Evolutionary conservation across 2,888 invertebrate species (phyloP).

Genomic region (Smittia sp.): DNA sequence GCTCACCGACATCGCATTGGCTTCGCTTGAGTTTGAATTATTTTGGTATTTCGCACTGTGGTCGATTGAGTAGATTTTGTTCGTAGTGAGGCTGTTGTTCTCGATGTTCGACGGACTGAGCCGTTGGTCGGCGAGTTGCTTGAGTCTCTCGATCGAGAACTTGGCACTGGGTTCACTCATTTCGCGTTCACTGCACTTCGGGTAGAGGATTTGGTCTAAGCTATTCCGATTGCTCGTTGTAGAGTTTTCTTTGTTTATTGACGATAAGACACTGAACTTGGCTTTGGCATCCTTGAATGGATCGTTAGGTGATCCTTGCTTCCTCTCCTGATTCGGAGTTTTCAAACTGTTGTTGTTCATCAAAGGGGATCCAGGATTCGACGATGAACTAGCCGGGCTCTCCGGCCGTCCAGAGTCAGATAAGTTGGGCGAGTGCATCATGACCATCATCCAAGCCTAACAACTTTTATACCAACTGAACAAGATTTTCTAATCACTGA

Average conservation of each 20-base stretch:
- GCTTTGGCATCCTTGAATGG: constrained; percentile 15
- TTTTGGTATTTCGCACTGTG: constrained; percentile 38
- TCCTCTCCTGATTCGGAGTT: constrained; percentile 26
- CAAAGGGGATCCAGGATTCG: constrained; percentile 51
- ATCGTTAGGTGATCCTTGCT: constrained; percentile 14
- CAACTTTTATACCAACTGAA: constrained; percentile 6
- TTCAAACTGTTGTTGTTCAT: constrained; percentile 31
- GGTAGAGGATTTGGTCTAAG: constrained; percentile 40
- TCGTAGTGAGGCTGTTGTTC: constrained; percentile 43
- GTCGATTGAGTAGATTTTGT: constrained; percentile 31
- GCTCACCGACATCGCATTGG: constrained; percentile 43
- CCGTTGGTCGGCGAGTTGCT: constrained; percentile 52
- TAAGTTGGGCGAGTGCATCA: constrained; percentile 51
- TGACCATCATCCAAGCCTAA: constrained; percentile 49
- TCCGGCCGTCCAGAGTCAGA: constrained; percentile 47
- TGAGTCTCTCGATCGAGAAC: constrained; percentile 52
- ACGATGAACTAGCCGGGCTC: constrained; percentile 48
- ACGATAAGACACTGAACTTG: constrained; percentile 38
- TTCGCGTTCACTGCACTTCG: constrained; percentile 34
- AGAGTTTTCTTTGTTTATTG: constrained; percentile 38
- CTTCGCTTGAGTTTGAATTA: constrained; percentile 34
- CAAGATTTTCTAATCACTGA: neutral
- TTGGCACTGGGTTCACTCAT: constrained; percentile 46
- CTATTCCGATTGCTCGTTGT: constrained; percentile 25
- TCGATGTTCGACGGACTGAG: constrained; percentile 49